phyloP scores from a whole-genome alignment of 2,113 vertebrate genomes.

The Semnornis frantzii region DNA sequence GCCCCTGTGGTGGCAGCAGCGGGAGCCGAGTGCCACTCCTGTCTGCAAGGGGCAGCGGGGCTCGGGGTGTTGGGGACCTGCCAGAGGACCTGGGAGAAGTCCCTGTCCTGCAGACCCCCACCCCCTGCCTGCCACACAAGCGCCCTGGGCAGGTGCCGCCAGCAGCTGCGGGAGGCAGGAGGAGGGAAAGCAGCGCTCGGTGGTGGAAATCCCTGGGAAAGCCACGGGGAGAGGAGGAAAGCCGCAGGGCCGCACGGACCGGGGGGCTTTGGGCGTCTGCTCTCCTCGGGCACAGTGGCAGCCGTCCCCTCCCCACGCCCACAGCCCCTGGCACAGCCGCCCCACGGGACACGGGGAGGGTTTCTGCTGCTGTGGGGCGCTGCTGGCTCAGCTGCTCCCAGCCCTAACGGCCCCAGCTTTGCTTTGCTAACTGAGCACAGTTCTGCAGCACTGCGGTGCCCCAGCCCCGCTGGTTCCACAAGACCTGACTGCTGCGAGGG shows the following conservation, averaged over 20 bases:
- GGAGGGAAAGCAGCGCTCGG: background rate
- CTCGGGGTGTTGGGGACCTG: background rate
- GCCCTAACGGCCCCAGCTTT: background rate
- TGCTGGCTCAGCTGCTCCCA: background rate
- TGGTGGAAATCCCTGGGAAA: background rate
- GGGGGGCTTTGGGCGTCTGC: background rate
- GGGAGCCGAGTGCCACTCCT: rapidly evolving
- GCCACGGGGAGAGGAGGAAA: background rate
- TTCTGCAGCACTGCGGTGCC: background rate
- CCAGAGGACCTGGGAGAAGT: background rate
- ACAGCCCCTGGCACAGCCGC: rapidly evolving
- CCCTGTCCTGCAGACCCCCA: background rate
- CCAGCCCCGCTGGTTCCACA: background rate
- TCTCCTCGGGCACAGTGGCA: background rate
- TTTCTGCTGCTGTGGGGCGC: background rate
- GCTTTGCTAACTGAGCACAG: background rate
- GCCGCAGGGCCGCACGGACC: rapidly evolving
- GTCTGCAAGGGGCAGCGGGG: background rate
- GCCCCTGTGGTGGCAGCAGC: background rate
- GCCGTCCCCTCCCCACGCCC: too few species aligned
- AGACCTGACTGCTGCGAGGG: background rate
- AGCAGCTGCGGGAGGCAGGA: background rate
- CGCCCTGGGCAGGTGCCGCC: rapidly evolving
- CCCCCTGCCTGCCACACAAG: background rate
- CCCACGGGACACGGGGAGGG: rapidly evolving